Base-by-base conservation (phyloP, 35 echinoderm and acorn worm species). In the Heliocidaris erythrogramma region DNA sequence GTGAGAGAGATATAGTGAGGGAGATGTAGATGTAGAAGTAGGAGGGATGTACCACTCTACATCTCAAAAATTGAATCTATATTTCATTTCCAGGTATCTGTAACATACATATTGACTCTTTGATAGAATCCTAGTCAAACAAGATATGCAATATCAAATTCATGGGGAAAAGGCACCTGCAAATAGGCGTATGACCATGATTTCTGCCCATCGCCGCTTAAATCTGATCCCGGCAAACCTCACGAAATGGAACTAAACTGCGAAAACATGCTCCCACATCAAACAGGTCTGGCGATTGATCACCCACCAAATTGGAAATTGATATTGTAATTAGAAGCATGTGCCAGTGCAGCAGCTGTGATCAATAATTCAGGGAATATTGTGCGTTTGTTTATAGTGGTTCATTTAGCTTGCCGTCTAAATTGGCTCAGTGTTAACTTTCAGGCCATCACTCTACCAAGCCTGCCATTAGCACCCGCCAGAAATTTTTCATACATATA, bases 281-380 rank as follows among this genome's bases (percentile, higher is more conserved):
- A 78, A 78, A 78, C 65, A 78, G 65, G 65, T 21, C 65, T 78
- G 27, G 65, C 65, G 27, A 78, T 78, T 78, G 87, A 89, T 89
- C 31, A 89, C 47, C 87, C 31, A 89, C 87, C 14, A 89, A 47
- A 47, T 47, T 47, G 87, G 87, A 48, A 89, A 89, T 89, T 89
- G 87, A 89, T 89, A 89, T 89, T 32, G 87, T 89, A 89, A 89
- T 89, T 89, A 89, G 47, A 89, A 48, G 87, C 87, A 89, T 89
- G 47, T 89, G 87, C 87, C 87, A 7, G 31, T 14, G 31, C 18
- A 89, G 87, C 65, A 78, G 87, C 87, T 47, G 87, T 89, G 47
- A 89, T 89, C 87, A 89, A 89, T 89, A 48, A 89, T 89, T 89
- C 87, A 47, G 31, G 31, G 47, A 24, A 48, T 89, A 48, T 89